phyloP scores from a whole-genome alignment of 1,140 invertebrate species.

The Adelges cooleyi region DNA sequence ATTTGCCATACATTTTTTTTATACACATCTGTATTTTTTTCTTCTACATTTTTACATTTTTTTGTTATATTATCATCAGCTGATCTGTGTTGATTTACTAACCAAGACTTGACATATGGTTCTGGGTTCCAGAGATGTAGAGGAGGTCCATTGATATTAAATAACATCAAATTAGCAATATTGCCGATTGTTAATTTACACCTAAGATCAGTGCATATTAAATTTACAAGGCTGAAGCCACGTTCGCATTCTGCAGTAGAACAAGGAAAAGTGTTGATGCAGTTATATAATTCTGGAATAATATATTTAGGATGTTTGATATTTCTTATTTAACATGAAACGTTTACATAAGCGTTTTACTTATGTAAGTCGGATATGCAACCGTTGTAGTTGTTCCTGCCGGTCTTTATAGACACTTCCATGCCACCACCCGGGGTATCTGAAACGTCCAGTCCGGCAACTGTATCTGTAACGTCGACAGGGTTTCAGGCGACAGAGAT shows the following conservation, averaged over 20 bases:
- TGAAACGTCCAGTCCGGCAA: too few species aligned
- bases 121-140: neutral
- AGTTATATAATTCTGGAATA: neutral
- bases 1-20: neutral
- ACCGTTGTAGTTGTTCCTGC: too few species aligned
- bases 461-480: too few species aligned
- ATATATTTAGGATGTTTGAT: neutral
- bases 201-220: neutral
- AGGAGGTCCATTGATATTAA: neutral
- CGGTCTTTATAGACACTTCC: too few species aligned
- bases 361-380: too few species aligned
- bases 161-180: neutral
- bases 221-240: neutral
- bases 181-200: neutral
- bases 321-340: neutral
- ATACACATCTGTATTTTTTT: neutral
- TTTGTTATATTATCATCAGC: neutral
- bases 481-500: too few species aligned
- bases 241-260: neutral
- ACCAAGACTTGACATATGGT: neutral
- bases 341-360: neutral
- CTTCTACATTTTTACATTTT: neutral
- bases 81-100: slow-evolving; percentile 1
- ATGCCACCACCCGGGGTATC: too few species aligned
- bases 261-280: neutral